Evolutionary conservation across 1,140 invertebrate genomes (phyloP), one percentile per base, ranked within the genome.

Genomic region (Drosophila equinoxialis): DNA sequence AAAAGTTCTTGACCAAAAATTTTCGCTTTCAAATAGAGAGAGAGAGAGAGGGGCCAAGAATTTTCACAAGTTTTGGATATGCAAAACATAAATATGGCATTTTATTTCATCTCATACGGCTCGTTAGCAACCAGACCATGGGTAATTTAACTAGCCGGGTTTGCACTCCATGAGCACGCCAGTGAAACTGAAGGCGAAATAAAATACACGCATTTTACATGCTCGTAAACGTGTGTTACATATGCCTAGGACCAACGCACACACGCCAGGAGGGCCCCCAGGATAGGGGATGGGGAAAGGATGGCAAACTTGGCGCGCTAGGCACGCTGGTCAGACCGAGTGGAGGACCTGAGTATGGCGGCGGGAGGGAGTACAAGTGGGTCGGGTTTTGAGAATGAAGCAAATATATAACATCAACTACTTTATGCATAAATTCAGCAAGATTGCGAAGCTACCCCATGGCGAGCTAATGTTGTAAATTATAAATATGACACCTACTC

Each of bases 401-500:
- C 64, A 79, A 83, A 86, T 86, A 86, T 86, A 86, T 86, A 86
- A 86, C 83, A 78, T 89, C 83, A 86, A 86, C 83, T 86, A 86
- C 83, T 86, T 86, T 86, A 86, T 86, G 83, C 83, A 86, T 86
- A 86, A 86, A 86, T 86, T 86, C 74, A 89, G 83, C 83, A 86
- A 86, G 83, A 86, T 86, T 86, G 83, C 83, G 83, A 86, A 86
- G 83, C 83, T 86, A 86, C 84, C 84, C 84, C 84, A 89, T 89
- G 84, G 84, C 80, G 84, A 84, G 84, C 84, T 84, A 89, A 89
- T 89, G 84, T 89, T 89, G 84, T 89, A 89, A 89, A 89, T 89
- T 89, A 89, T 89, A 89, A 89, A 89, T 89, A 89, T 89, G 84
- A 89, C 84, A 89, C 84, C 84, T 89, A 89, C 84, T 89, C 84